A percentile compares a stretch with the other conserved stretches of the same genome.
phyloP scores from a whole-genome alignment of 30 jellyfish, hydroid and myxozoan genomes.

The Nemopilema nomurai region DNA sequence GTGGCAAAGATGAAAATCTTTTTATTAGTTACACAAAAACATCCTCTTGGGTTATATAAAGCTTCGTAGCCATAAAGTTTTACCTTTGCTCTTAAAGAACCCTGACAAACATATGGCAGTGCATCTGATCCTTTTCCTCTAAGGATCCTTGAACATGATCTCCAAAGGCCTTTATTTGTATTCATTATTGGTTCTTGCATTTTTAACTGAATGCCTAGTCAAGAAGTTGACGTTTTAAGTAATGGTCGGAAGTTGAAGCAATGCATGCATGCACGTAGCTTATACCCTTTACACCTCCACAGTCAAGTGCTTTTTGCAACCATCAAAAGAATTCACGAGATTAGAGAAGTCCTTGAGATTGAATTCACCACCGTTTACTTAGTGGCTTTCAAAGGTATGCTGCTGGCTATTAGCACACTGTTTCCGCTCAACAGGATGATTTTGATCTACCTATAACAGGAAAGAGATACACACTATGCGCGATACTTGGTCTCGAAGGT shows the following conservation, averaged over 20 bases:
- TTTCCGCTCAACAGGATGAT: background rate
- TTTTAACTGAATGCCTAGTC: too few relatives aligned
- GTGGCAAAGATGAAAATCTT: too few relatives aligned
- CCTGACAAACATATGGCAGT: too few relatives aligned
- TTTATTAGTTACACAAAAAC: too few relatives aligned
- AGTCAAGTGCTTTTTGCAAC: background rate
- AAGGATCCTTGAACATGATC: too few relatives aligned
- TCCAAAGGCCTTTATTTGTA: too few relatives aligned
- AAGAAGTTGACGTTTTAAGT: too few relatives aligned
- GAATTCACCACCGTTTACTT: background rate
- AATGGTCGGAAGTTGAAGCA: background rate
- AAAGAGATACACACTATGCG: background rate
- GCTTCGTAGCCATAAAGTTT: too few relatives aligned
- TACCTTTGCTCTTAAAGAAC: too few relatives aligned
- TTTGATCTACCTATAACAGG: background rate
- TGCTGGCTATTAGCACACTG: background rate
- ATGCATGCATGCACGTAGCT: background rate
- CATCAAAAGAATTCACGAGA: background rate
- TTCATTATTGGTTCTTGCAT: too few relatives aligned
- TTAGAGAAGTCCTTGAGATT: background rate
- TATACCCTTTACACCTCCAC: background rate
- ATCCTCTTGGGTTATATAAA: too few relatives aligned
- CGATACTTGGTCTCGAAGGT: background rate
- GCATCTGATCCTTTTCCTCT: too few relatives aligned
- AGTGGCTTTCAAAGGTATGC: background rate